Evolutionary conservation across 2,888 invertebrate genomes (phyloP).

Genomic region (Seira musarum): DNA sequence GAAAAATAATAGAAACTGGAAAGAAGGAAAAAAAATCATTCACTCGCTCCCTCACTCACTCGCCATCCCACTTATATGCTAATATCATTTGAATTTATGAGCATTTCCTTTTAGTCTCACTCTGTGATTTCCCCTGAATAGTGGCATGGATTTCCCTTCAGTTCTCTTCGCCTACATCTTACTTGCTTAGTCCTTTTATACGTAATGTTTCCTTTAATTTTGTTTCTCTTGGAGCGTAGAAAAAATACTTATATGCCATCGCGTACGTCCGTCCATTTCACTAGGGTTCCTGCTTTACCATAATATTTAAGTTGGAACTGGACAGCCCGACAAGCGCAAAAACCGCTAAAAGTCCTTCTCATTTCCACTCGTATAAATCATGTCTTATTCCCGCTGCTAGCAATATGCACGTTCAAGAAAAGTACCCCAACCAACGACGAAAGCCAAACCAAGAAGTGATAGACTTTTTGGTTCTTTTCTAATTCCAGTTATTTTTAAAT

Average conservation of each 20-base stretch:
- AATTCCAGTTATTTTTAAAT: no score
- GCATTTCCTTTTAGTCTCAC: conserved; percentile 46
- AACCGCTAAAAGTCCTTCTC: conserved; percentile 20
- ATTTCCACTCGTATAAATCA: conserved; percentile 32
- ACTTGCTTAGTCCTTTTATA: no score
- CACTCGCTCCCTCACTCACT: not conserved
- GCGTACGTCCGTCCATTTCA: no score
- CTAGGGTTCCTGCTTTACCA: no score
- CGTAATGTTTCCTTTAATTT: no score
- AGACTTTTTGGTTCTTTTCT: no score
- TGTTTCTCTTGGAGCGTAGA: no score
- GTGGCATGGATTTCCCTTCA: conserved; percentile 15
- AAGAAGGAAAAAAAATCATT: conserved; percentile 12
- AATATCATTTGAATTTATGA: conserved; percentile 52
- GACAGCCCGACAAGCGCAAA: not conserved
- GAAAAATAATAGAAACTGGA: not conserved
- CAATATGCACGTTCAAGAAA: no score
- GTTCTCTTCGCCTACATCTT: not conserved
- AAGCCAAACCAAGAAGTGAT: no score
- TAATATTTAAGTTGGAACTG: no score
- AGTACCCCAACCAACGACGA: no score
- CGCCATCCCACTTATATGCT: conserved; percentile 26
- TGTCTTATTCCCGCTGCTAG: not conserved
- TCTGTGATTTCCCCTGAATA: conserved; percentile 28
- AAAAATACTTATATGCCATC: no score